Evolutionary conservation across 2,888 invertebrate genomes (phyloP).

Genomic region (Andrena haemorrhoa): DNA sequence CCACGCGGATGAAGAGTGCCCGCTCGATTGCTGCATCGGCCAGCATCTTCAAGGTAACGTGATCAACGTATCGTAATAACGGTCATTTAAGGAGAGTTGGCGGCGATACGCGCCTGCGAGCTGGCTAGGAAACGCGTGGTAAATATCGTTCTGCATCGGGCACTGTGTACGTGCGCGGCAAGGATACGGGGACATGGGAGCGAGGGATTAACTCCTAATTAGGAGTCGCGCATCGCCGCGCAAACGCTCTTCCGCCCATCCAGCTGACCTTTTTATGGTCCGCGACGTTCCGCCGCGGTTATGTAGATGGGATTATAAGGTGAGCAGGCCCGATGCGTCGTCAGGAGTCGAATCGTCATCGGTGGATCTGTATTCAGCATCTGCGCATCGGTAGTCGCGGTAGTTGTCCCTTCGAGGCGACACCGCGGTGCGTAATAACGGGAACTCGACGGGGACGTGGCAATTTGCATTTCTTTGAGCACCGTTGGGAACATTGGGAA

Average conservation of each 20-base stretch:
- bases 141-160: constrained; percentile 16
- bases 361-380: neutral
- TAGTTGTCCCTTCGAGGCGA: constrained; percentile 43
- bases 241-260: neutral
- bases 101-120: constrained; percentile 4
- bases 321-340: neutral
- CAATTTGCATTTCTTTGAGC: constrained; percentile 43
- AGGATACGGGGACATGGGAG: neutral
- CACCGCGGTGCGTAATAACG: constrained; percentile 57
- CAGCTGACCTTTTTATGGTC: neutral
- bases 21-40: constrained; percentile 63
- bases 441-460: constrained; percentile 41
- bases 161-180: too few relatives aligned
- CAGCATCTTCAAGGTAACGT: constrained; percentile 64
- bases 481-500: constrained; percentile 9
- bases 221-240: constrained; percentile 2
- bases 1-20: constrained; percentile 75
- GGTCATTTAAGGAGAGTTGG: constrained; percentile 62
- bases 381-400: constrained; percentile 26
- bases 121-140: constrained; percentile 13
- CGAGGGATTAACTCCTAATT: constrained; percentile 39
- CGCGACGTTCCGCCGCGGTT: neutral
- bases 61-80: constrained; percentile 70
- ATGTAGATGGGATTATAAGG: constrained; percentile 35
- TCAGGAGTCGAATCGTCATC: constrained; percentile 37